Conservation (phyloP, 2,113 vertebrate species). For the Hyaena hyaena region DNA sequence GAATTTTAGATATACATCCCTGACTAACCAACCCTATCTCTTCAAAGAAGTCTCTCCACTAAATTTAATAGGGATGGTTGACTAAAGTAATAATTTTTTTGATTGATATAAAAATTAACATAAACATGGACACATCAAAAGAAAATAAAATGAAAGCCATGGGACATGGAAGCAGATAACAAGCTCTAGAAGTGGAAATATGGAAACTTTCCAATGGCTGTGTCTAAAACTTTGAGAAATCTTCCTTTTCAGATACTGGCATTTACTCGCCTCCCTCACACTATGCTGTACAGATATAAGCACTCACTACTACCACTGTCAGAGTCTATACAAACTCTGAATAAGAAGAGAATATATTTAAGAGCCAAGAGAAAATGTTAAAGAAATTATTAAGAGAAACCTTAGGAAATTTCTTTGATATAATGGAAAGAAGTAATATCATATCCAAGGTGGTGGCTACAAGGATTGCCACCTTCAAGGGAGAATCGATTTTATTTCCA, state of each 20-base stretch:
- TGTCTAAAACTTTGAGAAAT: not conserved
- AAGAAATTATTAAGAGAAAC: not conserved
- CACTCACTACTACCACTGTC: not conserved
- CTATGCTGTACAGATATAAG: not conserved
- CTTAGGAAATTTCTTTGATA: not conserved
- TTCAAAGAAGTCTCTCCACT: not conserved
- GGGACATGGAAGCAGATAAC: not conserved
- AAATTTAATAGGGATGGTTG: not conserved
- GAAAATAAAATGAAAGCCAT: not conserved
- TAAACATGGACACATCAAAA: not conserved
- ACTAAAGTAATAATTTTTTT: not conserved
- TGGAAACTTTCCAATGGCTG: not conserved
- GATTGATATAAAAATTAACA: conserved; percentile 44
- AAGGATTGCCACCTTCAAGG: not conserved
- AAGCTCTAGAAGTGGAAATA: not conserved
- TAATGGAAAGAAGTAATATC: not conserved
- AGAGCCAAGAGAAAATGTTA: not conserved
- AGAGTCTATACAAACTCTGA: not conserved
- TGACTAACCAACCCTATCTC: not conserved
- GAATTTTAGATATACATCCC: not conserved
- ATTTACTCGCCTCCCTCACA: not conserved
- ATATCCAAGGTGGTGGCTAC: not conserved
- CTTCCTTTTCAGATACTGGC: not conserved
- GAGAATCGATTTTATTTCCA: not conserved
- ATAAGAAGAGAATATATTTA: not conserved